Percentiles rank a stretch among this genome's conserved stretches.
Conservation (phyloP, 35 echinoderm and acorn worm genomes). For the Apostichopus japonicus region DNA sequence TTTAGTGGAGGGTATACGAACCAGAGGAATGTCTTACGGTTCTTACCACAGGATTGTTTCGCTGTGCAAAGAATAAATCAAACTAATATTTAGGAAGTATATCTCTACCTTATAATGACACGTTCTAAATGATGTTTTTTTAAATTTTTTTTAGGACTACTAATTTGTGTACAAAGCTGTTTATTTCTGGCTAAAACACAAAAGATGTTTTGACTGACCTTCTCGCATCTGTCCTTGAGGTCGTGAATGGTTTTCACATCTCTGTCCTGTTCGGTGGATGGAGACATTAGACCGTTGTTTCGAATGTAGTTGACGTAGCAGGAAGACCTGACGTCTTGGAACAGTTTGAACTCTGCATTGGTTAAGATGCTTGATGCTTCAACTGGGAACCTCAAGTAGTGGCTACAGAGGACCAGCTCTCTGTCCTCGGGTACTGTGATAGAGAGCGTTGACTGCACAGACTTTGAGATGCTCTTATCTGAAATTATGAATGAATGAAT, state of each 20-base stretch:
- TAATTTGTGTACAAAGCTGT: too few relatives aligned
- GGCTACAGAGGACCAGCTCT: slow-evolving; percentile 33
- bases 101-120: too few relatives aligned
- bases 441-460: neutral
- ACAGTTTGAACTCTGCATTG: slow-evolving; percentile 27
- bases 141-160: too few relatives aligned
- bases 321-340: slow-evolving; percentile 40
- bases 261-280: neutral
- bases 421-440: neutral
- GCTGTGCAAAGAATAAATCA: too few relatives aligned
- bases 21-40: too few relatives aligned
- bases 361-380: slow-evolving; percentile 42
- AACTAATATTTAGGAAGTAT: too few relatives aligned
- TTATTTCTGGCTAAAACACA: too few relatives aligned
- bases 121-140: too few relatives aligned
- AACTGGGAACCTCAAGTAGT: slow-evolving; percentile 6
- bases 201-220: slow-evolving; percentile 5
- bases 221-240: slow-evolving; percentile 43
- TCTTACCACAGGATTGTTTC: too few relatives aligned
- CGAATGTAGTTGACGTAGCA: slow-evolving; percentile 54
- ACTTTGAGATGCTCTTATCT: slow-evolving; percentile 24
- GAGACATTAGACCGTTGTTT: neutral
- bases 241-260: slow-evolving; percentile 31
- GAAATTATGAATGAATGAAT: neutral
- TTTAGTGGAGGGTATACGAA: too few relatives aligned